These are phyloP conservation scores for Zygothrica quintamaculata DNA, from an alignment of 2,888 invertebrate genomes.

Conservation along the genomic window DNA sequence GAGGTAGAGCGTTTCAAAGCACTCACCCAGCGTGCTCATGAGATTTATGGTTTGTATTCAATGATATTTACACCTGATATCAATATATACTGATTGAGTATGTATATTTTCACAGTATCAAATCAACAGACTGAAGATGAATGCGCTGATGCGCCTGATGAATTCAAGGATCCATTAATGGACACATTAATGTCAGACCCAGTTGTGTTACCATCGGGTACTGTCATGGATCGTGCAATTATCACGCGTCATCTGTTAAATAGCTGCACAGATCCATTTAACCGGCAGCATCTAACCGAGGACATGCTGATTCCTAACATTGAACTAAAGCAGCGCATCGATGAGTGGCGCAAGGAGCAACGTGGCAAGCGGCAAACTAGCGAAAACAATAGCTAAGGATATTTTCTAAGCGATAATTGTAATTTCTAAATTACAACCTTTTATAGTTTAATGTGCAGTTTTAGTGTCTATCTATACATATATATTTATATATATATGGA, in stretches of 20 bases:
- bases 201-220: conserved; percentile 95
- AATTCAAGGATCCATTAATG: conserved; percentile 98
- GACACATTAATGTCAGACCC: conserved; percentile 98
- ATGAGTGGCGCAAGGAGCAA: conserved; percentile 93
- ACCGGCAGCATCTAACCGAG: conserved; percentile 96
- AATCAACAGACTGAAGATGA: conserved; percentile 96
- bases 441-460: conserved; percentile 72
- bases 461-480: conserved; percentile 61
- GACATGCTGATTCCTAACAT: conserved; percentile 95
- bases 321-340: conserved; percentile 94
- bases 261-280: conserved; percentile 99
- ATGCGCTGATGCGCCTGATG: conserved; percentile 97
- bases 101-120: conserved; percentile 85
- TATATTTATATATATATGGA: conserved; percentile 41
- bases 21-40: conserved; percentile 91
- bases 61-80: neutral
- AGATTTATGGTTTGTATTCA: conserved; percentile 87
- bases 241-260: conserved; percentile 97
- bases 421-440: conserved; percentile 33
- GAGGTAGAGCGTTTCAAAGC: conserved; percentile 94
- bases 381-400: conserved; percentile 81
- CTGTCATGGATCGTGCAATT: conserved; percentile 96
- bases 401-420: conserved; percentile 14
- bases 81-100: neutral
- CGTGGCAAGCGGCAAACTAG: conserved; percentile 80